These are phyloP conservation scores for Heteractis magnifica DNA, from an alignment of 92 coral and sea anemone species.

Conservation along the genomic window DNA sequence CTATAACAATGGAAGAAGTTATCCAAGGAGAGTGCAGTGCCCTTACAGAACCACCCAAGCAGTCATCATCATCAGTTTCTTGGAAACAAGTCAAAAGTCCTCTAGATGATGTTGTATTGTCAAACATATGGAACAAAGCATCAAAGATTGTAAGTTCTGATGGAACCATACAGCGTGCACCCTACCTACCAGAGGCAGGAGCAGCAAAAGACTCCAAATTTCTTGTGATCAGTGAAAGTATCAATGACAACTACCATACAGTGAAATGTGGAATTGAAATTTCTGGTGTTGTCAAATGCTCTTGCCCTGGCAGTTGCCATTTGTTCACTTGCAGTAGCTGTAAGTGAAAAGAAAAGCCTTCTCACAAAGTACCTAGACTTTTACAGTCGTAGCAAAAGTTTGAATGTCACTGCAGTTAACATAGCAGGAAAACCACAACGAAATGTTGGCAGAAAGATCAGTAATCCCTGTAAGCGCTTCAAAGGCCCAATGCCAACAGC, in stretches of 20 bases:
- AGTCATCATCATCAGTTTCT: conserved; percentile 35
- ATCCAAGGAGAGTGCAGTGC: conserved; percentile 32
- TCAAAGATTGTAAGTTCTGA: conserved; percentile 28
- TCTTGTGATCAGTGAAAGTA: conserved; percentile 50
- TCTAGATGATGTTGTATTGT: conserved; percentile 45
- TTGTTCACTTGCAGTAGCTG: conserved; percentile 63
- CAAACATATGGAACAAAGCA: conserved; percentile 52
- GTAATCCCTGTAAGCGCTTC: conserved; percentile 45
- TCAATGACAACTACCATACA: conserved; percentile 39
- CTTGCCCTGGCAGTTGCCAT: conserved; percentile 50
- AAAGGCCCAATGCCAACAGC: conserved; percentile 48
- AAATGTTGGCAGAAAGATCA: conserved; percentile 49
- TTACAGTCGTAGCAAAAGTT: conserved; percentile 28
- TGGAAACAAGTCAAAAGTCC: conserved; percentile 43
- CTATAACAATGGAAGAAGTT: conserved; percentile 52
- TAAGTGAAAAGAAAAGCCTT: conserved; percentile 42
- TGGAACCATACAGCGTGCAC: conserved; percentile 49
- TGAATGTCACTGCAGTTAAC: conserved; percentile 47
- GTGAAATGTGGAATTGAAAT: conserved; percentile 35
- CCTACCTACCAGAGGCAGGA: conserved; percentile 29
- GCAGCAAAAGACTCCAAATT: conserved; percentile 26
- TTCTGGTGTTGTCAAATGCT: conserved; percentile 42
- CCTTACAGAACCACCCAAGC: conserved; percentile 7
- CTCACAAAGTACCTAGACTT: conserved; percentile 27
- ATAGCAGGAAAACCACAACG: conserved; percentile 52